Evolutionary conservation across 2,888 invertebrate species (phyloP), one percentile per base, ranked within the genome.

Genomic region (Yponomeuta sedellus): DNA sequence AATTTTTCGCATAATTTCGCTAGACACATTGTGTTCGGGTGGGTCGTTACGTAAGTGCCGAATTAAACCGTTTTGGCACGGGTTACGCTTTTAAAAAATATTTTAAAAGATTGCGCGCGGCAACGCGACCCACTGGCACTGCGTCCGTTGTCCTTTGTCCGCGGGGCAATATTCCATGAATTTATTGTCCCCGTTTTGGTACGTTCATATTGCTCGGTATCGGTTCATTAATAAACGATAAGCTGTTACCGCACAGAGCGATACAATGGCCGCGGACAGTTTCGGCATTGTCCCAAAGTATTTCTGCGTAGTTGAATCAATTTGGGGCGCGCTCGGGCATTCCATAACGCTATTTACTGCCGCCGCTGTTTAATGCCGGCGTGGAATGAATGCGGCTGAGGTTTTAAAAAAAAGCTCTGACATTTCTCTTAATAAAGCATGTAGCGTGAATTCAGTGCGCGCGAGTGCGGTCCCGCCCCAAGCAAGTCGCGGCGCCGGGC

Each of bases 151-250:
- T 75, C 77, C 81, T 82, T 85, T 83, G 83, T 84, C 76, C 81
- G 74, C 75, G 71, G 77, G 76, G 77, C 74, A 74, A 76, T 82
- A 80, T 80, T 77, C 75, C 68, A 72, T 71, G 74, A 81, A 85
- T 83, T 85, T 83, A 86, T 85, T 78, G 80, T 76, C 79, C 77
- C 73, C 75, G 77, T 76, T 79, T 74, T 75, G 74, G 75, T 75
- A 71, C 74, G 12, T 52, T 79, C 78, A 81, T 83, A 82, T 81
- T 80, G 78, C 75, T 76, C 78, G 78, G 74, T 82, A 85, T 83
- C 78, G 77, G 81, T 83, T 83, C 81, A 85, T 86, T 85, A 85
- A 85, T 86, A 83, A 83, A 85, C 82, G 82, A 81, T 80, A 82
- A 77, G 74, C 78, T 76, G 77, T 78, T 78, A 76, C 78, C 75